These are phyloP conservation scores for Heliconius hewitsoni DNA, from an alignment of 1,140 invertebrate genomes.

Conservation along the genomic window DNA sequence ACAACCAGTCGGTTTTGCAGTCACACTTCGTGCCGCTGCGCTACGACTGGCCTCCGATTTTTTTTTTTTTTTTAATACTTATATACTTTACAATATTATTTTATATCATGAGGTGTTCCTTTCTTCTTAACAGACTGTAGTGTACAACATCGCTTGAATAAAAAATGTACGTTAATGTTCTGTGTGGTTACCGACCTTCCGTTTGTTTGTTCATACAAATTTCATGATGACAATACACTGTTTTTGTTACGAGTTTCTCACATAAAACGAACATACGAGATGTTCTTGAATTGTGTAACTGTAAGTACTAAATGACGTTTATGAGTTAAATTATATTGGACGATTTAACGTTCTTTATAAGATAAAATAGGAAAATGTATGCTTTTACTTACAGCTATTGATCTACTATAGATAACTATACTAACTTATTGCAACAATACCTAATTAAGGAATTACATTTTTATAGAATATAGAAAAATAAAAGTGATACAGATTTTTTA, in stretches of 20 bases:
- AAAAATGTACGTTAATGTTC: slow-evolving; percentile 32
- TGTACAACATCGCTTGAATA: slow-evolving; percentile 16
- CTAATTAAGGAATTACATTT: no score
- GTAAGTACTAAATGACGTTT: background rate
- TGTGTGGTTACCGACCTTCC: slow-evolving; percentile 30
- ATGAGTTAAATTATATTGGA: background rate
- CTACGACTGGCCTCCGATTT: no score
- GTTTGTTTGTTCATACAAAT: slow-evolving; percentile 29
- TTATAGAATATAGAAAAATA: no score
- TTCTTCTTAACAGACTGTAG: background rate
- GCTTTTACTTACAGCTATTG: no score
- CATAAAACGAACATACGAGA: slow-evolving; percentile 1
- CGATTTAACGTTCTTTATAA: no score
- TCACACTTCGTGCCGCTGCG: no score
- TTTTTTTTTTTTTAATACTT: no score
- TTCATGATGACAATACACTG: slow-evolving; percentile 21
- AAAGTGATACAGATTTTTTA: no score
- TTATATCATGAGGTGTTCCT: background rate
- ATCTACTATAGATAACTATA: no score
- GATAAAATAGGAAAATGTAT: no score
- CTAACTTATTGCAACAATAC: no score
- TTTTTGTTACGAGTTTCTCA: slow-evolving; percentile 9
- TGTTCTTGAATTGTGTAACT: slow-evolving; percentile 11
- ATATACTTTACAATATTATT: background rate
- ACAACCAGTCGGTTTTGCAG: no score